Percentiles rank a stretch among this genome's conserved stretches.
Evolutionary conservation across 2,888 invertebrate genomes (phyloP).

Genomic region (Smittia sp.): DNA sequence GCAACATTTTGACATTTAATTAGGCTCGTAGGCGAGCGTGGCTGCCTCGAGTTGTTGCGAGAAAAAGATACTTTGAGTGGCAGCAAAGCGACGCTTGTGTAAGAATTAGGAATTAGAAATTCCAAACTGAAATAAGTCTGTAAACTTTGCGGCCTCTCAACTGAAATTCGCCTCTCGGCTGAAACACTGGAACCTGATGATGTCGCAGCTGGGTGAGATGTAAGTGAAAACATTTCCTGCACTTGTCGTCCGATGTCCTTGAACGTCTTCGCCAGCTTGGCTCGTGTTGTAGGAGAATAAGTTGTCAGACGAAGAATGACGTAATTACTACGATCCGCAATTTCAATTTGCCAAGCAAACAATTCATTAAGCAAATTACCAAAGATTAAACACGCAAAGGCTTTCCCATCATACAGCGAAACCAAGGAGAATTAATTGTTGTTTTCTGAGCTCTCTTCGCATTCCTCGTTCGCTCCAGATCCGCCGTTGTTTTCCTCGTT

Average conservation of each 20-base stretch:
- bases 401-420: background rate
- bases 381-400: slow-evolving; percentile 12
- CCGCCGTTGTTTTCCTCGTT: too few relatives aligned
- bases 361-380: slow-evolving; percentile 21
- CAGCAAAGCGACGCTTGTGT: too few relatives aligned
- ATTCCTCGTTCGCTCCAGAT: background rate
- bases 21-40: background rate
- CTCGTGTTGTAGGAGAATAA: too few relatives aligned
- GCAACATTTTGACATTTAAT: background rate
- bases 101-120: too few relatives aligned
- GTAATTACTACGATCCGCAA: background rate
- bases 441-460: background rate
- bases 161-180: too few relatives aligned
- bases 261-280: too few relatives aligned
- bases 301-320: background rate
- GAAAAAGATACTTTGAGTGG: too few relatives aligned
- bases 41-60: too few relatives aligned
- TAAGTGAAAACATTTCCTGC: background rate
- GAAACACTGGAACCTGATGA: too few relatives aligned
- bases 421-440: background rate
- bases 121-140: too few relatives aligned
- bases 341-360: slow-evolving; percentile 24
- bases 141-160: too few relatives aligned
- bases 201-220: background rate
- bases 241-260: too few relatives aligned